Conservation (phyloP, 1,140 invertebrate genomes). For the Zaprionus capensis region DNA sequence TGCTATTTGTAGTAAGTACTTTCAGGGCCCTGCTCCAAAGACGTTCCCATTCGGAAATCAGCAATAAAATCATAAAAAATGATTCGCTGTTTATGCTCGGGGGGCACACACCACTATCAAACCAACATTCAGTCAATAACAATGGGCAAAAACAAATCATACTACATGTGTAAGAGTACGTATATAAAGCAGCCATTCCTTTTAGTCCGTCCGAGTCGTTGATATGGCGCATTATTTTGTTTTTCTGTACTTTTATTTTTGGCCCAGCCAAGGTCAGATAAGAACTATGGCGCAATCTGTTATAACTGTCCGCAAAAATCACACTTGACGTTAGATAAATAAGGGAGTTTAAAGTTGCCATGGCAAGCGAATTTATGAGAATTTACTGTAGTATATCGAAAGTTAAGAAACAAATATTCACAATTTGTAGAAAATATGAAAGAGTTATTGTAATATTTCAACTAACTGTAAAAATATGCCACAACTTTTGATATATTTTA, state of each 20-base stretch:
- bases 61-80: slow-evolving; percentile 72
- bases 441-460: no score
- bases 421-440: no score
- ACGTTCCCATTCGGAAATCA: slow-evolving; percentile 53
- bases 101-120: slow-evolving; percentile 27
- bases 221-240: slow-evolving; percentile 15
- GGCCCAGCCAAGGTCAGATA: slow-evolving; percentile 32
- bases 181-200: background rate
- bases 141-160: slow-evolving; percentile 33
- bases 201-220: background rate
- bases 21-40: background rate
- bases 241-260: slow-evolving; percentile 20
- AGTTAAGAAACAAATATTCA: no score
- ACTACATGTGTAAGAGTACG: background rate
- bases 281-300: slow-evolving; percentile 11
- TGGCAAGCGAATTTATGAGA: background rate
- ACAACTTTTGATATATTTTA: no score
- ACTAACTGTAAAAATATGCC: no score
- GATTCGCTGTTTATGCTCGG: slow-evolving; percentile 39
- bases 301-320: background rate
- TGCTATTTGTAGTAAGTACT: background rate
- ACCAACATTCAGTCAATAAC: slow-evolving; percentile 38
- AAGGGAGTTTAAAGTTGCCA: background rate
- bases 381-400: no score
- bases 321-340: background rate